Conservation (phyloP, 2,113 vertebrate species). For the Canis aureus region DNA sequence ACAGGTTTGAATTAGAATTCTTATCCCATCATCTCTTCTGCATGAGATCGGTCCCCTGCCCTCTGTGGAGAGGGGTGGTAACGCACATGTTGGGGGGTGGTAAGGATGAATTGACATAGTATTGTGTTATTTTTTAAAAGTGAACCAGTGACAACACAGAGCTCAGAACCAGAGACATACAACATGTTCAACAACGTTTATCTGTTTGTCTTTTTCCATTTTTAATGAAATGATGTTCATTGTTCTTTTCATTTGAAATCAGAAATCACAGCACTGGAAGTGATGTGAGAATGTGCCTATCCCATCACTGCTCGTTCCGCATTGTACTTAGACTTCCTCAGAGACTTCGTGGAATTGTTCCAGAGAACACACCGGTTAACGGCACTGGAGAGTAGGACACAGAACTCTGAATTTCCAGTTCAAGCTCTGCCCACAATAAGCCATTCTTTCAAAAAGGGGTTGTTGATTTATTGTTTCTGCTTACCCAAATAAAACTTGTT, state of each 20-base stretch:
- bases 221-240: background rate
- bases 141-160: fast-evolving
- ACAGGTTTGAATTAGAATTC: fast-evolving
- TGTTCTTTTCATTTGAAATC: background rate
- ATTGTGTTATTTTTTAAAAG: background rate
- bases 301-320: background rate
- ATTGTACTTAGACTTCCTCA: no score
- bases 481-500: background rate
- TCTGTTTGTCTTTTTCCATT: background rate
- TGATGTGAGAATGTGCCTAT: background rate
- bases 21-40: fast-evolving
- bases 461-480: background rate
- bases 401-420: background rate
- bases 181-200: no score
- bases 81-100: fast-evolving
- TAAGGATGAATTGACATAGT: background rate
- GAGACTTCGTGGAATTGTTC: background rate
- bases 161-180: background rate
- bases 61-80: fast-evolving
- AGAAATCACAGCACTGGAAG: background rate
- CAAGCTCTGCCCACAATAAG: background rate
- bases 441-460: background rate
- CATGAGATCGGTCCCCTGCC: fast-evolving
- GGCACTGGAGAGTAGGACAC: no score
- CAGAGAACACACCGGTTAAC: background rate